A percentile compares a stretch with the other conserved stretches of the same genome.
Evolutionary conservation across 2,113 vertebrate genomes (phyloP).

Genomic region (Callaeas wilsoni): DNA sequence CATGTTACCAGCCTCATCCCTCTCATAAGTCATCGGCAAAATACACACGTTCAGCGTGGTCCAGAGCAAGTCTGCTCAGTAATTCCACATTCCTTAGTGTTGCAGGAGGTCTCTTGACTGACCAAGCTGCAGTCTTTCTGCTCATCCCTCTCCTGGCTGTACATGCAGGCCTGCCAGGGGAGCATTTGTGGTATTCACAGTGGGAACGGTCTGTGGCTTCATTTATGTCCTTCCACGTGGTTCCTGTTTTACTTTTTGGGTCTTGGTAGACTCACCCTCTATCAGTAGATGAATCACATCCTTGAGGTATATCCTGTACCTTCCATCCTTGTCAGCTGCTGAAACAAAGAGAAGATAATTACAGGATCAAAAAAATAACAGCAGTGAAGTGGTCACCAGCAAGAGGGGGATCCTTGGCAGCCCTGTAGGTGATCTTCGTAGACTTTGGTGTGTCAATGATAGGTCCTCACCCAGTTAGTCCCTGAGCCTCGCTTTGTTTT

Average conservation of each 20-base stretch:
- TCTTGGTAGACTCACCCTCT: not conserved
- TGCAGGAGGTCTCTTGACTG: not conserved
- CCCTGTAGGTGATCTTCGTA: not conserved
- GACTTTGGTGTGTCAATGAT: not conserved
- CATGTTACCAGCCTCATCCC: not conserved
- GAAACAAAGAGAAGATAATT: not conserved
- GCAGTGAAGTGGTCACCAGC: not conserved
- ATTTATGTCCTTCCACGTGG: rapidly evolving
- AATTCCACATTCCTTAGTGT: slow-evolving; percentile 29
- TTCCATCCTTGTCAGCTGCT: not conserved
- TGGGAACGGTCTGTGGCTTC: not conserved
- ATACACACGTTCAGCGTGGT: not conserved
- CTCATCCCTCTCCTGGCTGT: not conserved
- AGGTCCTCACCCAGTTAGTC: not conserved
- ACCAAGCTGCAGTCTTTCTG: not conserved
- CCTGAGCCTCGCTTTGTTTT: not conserved
- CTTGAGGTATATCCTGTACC: not conserved
- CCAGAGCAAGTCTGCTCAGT: slow-evolving; percentile 16
- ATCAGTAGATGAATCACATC: not conserved
- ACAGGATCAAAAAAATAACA: not conserved
- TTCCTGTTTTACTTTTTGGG: not conserved
- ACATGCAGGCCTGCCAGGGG: not conserved
- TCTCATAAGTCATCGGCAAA: not conserved
- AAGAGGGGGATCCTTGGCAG: not conserved
- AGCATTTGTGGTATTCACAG: not conserved